Conservation (phyloP, 2,797 vertebrate species). For the Antennarius maculatus region DNA sequence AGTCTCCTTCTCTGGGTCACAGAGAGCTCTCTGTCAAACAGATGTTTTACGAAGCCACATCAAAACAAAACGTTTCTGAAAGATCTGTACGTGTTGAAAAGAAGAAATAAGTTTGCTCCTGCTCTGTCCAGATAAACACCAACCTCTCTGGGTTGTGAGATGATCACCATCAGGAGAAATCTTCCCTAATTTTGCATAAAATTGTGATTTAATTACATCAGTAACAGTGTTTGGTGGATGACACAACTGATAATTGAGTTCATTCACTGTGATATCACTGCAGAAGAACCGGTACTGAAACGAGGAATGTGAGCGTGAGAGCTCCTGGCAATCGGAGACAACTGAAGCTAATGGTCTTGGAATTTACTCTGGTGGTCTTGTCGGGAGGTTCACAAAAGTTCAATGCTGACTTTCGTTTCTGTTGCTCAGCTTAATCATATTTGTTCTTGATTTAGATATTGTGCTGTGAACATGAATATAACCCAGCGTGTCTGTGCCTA, state of each 20-base stretch:
- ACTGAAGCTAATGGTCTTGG: constrained; percentile 49
- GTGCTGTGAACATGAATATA: constrained; percentile 46
- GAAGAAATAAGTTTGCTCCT: constrained; percentile 37
- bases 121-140: constrained; percentile 45
- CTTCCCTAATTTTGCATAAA: not conserved
- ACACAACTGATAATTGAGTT: constrained; percentile 9
- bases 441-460: constrained; percentile 55
- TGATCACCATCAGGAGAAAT: constrained; percentile 12
- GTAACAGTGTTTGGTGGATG: constrained; percentile 2
- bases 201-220: not conserved
- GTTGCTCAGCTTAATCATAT: constrained; percentile 52
- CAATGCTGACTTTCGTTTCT: constrained; percentile 55
- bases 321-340: constrained; percentile 38
- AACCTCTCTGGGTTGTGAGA: constrained; percentile 32
- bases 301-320: constrained; percentile 50
- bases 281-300: constrained; percentile 15
- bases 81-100: constrained; percentile 32
- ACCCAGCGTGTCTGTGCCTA: constrained; percentile 40
- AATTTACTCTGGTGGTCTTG: constrained; percentile 57
- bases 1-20: constrained; percentile 15
- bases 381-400: constrained; percentile 47
- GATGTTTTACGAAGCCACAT: constrained; percentile 42
- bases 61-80: constrained; percentile 42
- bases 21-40: constrained; percentile 39
- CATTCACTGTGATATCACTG: constrained; percentile 14